These are phyloP conservation scores for Thaumetopoea pityocampa DNA, from an alignment of 1,140 invertebrate species.

Conservation along the genomic window DNA sequence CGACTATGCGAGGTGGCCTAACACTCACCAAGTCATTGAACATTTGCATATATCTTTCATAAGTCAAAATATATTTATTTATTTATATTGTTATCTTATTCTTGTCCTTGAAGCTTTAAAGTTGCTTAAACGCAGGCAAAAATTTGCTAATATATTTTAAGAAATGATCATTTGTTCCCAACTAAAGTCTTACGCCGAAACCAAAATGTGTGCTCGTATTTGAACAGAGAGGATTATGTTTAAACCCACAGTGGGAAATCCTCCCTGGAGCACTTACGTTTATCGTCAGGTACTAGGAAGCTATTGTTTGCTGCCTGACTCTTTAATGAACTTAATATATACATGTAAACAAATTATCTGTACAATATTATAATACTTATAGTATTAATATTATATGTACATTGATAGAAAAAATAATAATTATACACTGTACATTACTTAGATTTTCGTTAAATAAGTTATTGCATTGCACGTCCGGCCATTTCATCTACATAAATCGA, in stretches of 20 bases:
- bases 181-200: constrained; percentile 25
- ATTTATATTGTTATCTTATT: no score
- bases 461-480: constrained; percentile 71
- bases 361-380: neutral
- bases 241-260: no score
- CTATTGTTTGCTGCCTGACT: constrained; percentile 61
- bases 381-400: constrained; percentile 10
- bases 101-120: neutral
- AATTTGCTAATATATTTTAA: neutral
- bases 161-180: constrained; percentile 32
- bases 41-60: no score
- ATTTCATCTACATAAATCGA: constrained; percentile 20
- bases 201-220: constrained; percentile 23
- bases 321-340: constrained; percentile 29
- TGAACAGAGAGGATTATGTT: constrained; percentile 36
- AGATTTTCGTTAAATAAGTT: constrained; percentile 19
- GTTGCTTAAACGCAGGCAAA: neutral
- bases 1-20: no score
- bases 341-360: no score
- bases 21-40: no score
- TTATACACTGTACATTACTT: no score
- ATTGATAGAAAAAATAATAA: neutral
- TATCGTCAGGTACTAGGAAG: constrained; percentile 69
- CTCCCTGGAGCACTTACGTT: constrained; percentile 48
- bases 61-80: no score